phyloP scores from a whole-genome alignment of 2,888 invertebrate genomes.

The Eupeodes luniger region DNA sequence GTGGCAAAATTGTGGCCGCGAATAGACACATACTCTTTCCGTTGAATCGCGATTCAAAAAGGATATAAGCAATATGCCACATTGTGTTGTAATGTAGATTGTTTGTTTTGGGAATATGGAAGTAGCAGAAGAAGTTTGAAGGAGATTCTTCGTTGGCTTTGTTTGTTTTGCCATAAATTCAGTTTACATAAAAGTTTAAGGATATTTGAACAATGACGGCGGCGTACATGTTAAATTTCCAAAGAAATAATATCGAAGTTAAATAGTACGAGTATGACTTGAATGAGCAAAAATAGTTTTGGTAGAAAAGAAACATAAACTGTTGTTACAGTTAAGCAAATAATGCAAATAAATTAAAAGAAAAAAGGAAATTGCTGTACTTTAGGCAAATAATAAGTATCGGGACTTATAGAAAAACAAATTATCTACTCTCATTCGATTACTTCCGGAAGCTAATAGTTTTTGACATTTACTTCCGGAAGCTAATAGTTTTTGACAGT shows the following conservation, averaged over 20 bases:
- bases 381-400: no score
- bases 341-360: background rate
- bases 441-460: no score
- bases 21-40: constrained; percentile 48
- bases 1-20: constrained; percentile 64
- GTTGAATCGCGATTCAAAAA: background rate
- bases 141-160: constrained; percentile 48
- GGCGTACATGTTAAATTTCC: constrained; percentile 50
- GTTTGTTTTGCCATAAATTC: constrained; percentile 77
- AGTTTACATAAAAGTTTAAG: constrained; percentile 77
- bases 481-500: no score
- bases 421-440: no score
- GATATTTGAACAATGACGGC: constrained; percentile 59
- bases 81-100: constrained; percentile 54
- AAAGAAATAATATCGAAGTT: constrained; percentile 9
- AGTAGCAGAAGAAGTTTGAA: constrained; percentile 41
- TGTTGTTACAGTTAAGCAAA: background rate
- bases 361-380: background rate
- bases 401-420: no score
- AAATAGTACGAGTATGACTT: background rate
- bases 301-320: background rate
- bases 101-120: constrained; percentile 45
- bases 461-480: no score
- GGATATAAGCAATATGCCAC: constrained; percentile 36
- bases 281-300: constrained; percentile 9